These are phyloP conservation scores for Acleris cristana DNA, from an alignment of 2,888 invertebrate species.

Conservation along the genomic window DNA sequence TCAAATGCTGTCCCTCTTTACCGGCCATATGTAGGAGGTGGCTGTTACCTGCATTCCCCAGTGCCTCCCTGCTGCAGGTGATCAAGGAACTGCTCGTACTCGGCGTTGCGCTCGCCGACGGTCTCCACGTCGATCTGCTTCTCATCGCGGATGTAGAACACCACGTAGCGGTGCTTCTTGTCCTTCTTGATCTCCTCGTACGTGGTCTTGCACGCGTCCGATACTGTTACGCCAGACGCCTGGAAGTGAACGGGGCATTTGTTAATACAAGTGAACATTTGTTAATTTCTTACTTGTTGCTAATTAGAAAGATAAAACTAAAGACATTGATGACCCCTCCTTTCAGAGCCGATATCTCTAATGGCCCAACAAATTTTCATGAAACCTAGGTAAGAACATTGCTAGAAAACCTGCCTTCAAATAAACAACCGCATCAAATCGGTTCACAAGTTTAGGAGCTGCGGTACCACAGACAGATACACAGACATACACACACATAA, in stretches of 20 bases:
- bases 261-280: not conserved
- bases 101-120: slow-evolving; percentile 94
- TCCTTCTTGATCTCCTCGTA: slow-evolving; percentile 99
- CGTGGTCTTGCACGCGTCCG: slow-evolving; percentile 96
- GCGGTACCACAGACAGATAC: no score
- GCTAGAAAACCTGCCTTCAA: no score
- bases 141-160: slow-evolving; percentile 97
- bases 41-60: slow-evolving; percentile 92
- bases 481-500: no score
- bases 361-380: no score
- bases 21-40: no score
- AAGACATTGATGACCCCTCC: no score
- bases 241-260: slow-evolving; percentile 53
- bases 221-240: slow-evolving; percentile 99
- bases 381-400: no score
- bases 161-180: slow-evolving; percentile 98
- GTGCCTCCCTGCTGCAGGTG: slow-evolving; percentile 96
- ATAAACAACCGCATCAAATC: no score
- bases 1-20: no score
- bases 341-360: no score
- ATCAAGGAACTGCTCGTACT: slow-evolving; percentile 97
- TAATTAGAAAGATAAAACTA: no score
- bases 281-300: not conserved
- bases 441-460: no score
- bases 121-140: slow-evolving; percentile 98